phyloP scores from a whole-genome alignment of 1,140 invertebrate genomes.

The Phthorimaea operculella region DNA sequence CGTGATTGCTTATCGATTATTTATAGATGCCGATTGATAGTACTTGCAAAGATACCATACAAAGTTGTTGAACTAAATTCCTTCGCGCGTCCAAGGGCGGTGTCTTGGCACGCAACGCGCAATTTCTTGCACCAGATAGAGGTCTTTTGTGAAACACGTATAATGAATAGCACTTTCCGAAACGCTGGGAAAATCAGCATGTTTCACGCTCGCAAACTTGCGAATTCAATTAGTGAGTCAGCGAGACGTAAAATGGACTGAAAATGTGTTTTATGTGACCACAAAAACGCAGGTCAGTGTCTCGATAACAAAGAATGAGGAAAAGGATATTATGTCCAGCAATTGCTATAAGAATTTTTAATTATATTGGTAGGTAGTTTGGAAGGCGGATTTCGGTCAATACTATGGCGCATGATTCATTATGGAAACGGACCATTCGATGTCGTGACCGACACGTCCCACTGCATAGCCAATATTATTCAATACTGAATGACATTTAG shows the following conservation, averaged over 20 bases:
- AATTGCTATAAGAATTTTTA: constrained; percentile 23
- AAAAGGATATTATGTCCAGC: constrained; percentile 38
- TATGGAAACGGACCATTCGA: constrained; percentile 47
- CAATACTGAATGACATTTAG: constrained; percentile 29
- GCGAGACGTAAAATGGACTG: no score
- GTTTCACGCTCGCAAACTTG: no score
- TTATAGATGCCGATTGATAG: background rate
- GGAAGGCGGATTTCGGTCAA: background rate
- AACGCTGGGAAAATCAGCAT: no score
- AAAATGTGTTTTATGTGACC: no score
- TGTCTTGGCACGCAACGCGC: background rate
- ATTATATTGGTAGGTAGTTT: background rate
- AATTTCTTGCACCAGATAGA: background rate
- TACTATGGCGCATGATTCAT: constrained; percentile 30
- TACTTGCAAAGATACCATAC: background rate
- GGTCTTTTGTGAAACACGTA: no score
- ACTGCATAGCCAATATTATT: constrained; percentile 9
- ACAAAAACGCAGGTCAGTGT: background rate
- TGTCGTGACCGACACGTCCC: constrained; percentile 17
- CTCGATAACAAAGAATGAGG: constrained; percentile 12
- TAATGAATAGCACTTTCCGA: no score
- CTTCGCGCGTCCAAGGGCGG: constrained; percentile 1
- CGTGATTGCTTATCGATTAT: background rate
- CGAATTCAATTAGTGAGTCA: no score
- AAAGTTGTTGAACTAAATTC: constrained; percentile 1